Evolutionary conservation across 2,113 vertebrate genomes (phyloP).

Genomic region (Ophthalmolycus amberensis): DNA sequence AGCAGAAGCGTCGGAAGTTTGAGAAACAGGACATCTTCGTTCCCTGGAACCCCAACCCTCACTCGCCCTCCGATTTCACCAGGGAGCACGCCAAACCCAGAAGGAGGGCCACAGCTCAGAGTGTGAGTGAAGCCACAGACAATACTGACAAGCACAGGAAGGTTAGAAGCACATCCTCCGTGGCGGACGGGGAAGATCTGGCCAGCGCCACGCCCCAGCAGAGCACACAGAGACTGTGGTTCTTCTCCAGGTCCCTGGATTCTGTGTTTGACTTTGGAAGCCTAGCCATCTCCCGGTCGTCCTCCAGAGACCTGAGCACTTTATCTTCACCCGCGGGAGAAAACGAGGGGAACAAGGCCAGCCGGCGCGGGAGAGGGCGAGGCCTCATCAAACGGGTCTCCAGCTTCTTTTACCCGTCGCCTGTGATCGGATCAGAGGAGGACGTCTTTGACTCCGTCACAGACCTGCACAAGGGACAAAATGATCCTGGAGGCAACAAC

Average conservation of each 20-base stretch:
- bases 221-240: constrained; percentile 80
- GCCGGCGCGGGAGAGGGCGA: constrained; percentile 29
- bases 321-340: constrained; percentile 65
- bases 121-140: constrained; percentile 61
- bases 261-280: constrained; percentile 80
- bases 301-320: constrained; percentile 76
- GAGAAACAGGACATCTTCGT: constrained; percentile 88
- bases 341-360: constrained; percentile 47
- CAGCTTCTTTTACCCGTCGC: constrained; percentile 78
- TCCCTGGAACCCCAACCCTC: constrained; percentile 84
- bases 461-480: constrained; percentile 66
- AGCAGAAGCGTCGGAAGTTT: constrained; percentile 86
- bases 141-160: constrained; percentile 80
- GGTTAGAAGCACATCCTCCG: constrained; percentile 78
- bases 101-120: constrained; percentile 66
- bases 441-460: constrained; percentile 76
- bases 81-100: constrained; percentile 33
- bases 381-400: constrained; percentile 78
- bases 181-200: constrained; percentile 77
- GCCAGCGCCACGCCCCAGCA: constrained; percentile 57
- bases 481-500: constrained; percentile 12
- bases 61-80: constrained; percentile 40
- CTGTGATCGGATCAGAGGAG: constrained; percentile 82
- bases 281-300: constrained; percentile 69
- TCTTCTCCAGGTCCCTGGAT: constrained; percentile 86